A percentile compares a stretch with the other conserved stretches of the same genome.
Evolutionary conservation across 2,797 vertebrate species (phyloP).

Genomic region (Falco peregrinus): DNA sequence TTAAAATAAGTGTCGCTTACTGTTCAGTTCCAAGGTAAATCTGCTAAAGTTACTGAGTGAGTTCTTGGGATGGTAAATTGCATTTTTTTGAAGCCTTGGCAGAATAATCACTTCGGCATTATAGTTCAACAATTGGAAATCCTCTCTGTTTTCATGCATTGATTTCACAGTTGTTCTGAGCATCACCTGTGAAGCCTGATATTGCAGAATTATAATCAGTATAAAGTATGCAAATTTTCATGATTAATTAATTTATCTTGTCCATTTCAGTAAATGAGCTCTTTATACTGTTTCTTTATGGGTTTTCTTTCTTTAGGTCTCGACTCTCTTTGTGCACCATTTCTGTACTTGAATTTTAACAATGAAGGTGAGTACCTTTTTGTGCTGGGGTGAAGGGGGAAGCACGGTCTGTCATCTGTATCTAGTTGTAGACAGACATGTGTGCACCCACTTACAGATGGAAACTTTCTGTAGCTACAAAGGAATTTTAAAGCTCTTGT

Average conservation of each 20-base stretch:
- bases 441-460: background rate
- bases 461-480: background rate
- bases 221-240: background rate
- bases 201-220: background rate
- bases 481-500: background rate
- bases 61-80: background rate
- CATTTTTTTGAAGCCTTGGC: background rate
- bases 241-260: background rate
- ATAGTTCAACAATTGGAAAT: background rate
- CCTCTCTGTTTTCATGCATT: background rate
- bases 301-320: slow-evolving; percentile 80
- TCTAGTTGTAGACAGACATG: background rate
- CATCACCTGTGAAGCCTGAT: background rate
- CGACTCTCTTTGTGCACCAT: slow-evolving; percentile 97
- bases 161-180: background rate
- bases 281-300: background rate
- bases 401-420: background rate
- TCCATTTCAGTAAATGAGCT: background rate
- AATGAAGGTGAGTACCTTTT: slow-evolving; percentile 86
- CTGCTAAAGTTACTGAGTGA: background rate
- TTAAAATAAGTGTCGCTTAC: background rate
- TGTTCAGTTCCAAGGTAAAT: background rate
- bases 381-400: background rate
- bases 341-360: slow-evolving; percentile 98
- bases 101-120: background rate